These are phyloP conservation scores for Synergus itoensis DNA, from an alignment of 2,888 invertebrate genomes.

Conservation along the genomic window DNA sequence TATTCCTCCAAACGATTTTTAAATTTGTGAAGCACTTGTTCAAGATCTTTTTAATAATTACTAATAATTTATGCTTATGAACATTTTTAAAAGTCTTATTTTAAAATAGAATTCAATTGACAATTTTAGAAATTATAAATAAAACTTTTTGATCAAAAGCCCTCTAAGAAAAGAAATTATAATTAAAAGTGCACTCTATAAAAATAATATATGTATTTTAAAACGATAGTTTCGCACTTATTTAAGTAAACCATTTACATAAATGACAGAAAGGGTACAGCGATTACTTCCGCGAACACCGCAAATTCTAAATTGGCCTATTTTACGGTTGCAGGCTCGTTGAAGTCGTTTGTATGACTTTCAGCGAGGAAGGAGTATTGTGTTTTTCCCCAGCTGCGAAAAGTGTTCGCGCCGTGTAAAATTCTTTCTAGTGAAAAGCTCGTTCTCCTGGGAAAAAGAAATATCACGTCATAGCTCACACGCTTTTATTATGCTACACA, in stretches of 20 bases:
- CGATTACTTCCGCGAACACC: constrained; percentile 26
- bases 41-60: background rate
- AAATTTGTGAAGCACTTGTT: background rate
- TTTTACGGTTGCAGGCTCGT: constrained; percentile 34
- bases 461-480: constrained; percentile 50
- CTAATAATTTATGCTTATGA: no score
- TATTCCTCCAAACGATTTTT: background rate
- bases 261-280: background rate
- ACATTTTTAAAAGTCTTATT: no score
- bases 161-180: no score
- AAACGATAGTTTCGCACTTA: background rate
- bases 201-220: background rate
- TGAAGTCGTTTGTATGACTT: constrained; percentile 37
- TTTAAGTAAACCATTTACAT: background rate
- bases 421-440: constrained; percentile 33
- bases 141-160: no score
- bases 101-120: no score
- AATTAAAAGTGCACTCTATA: no score
- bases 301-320: constrained; percentile 36
- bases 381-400: constrained; percentile 27
- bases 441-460: constrained; percentile 29
- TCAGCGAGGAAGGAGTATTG: constrained; percentile 21
- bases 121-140: no score
- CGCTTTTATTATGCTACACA: constrained; percentile 58
- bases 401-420: constrained; percentile 34